Evolutionary conservation across 1,140 invertebrate genomes (phyloP).

Genomic region (Drosophila truncata): DNA sequence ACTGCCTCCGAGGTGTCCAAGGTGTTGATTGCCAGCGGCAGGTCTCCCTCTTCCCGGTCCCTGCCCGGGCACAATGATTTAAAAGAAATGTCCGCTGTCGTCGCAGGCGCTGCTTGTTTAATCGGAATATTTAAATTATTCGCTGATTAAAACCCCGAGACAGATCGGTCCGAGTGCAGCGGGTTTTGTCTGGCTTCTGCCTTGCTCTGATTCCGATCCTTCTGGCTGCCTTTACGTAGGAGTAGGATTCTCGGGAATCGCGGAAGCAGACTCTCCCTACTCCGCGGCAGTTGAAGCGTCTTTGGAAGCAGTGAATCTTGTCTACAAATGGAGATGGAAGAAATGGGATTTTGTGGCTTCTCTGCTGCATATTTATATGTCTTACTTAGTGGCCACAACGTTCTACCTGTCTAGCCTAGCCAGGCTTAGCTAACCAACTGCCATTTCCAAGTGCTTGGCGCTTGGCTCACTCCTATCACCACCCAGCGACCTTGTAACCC

Average conservation of each 20-base stretch:
- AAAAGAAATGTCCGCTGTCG: conserved; percentile 75
- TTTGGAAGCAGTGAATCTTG: not conserved
- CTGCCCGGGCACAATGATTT: conserved; percentile 58
- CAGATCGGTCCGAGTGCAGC: conserved; percentile 39
- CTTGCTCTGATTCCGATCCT: conserved; percentile 10
- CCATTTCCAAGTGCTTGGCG: not conserved
- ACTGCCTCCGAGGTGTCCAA: conserved; percentile 45
- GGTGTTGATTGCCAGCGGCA: conserved; percentile 77
- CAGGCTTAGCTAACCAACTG: conserved; percentile 5
- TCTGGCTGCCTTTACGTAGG: conserved; percentile 38
- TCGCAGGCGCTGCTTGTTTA: conserved; percentile 64
- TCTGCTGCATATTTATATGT: conserved; percentile 14
- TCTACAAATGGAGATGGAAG: conserved; percentile 6
- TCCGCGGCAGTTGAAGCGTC: not conserved
- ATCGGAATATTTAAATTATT: conserved; percentile 84
- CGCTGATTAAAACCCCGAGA: conserved; percentile 73
- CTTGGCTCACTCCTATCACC: conserved; percentile 18
- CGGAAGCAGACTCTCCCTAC: conserved; percentile 16
- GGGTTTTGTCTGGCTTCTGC: not conserved
- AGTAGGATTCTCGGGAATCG: conserved; percentile 58
- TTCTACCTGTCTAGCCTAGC: not conserved
- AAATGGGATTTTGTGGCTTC: not conserved
- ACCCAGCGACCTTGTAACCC: conserved; percentile 61
- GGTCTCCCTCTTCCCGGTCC: conserved; percentile 13
- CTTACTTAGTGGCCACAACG: conserved; percentile 5